phyloP scores from a whole-genome alignment of 2,797 vertebrate genomes.

The Salmo trutta region DNA sequence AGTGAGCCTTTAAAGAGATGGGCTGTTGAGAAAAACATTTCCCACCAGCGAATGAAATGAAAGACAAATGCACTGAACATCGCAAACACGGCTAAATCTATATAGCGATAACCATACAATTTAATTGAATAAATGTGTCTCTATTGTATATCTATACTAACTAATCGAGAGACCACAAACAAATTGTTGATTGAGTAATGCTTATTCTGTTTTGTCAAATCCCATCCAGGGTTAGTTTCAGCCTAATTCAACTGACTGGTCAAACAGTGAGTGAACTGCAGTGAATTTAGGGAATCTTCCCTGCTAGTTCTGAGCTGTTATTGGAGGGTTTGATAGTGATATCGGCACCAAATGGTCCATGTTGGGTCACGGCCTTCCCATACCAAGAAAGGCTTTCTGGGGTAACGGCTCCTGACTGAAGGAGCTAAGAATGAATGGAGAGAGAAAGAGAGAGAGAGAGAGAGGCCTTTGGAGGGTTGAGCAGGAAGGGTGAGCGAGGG shows the following conservation, averaged over 20 bases:
- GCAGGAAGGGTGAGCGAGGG: neutral
- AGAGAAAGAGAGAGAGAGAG: slow-evolving; percentile 27
- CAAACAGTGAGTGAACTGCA: neutral
- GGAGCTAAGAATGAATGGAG: neutral
- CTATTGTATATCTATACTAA: neutral
- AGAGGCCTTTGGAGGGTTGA: slow-evolving; percentile 19
- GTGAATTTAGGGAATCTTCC: neutral
- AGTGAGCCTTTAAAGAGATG: slow-evolving; percentile 46
- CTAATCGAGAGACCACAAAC: neutral
- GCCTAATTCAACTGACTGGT: neutral
- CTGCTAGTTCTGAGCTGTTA: neutral
- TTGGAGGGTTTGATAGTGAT: neutral
- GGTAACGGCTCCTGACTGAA: neutral
- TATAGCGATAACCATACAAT: neutral
- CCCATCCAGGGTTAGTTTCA: neutral
- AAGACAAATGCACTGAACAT: slow-evolving; percentile 5
- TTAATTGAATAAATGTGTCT: neutral
- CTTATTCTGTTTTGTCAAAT: neutral
- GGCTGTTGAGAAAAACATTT: slow-evolving; percentile 55
- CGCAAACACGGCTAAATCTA: neutral
- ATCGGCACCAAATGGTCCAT: neutral
- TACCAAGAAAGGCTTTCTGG: neutral
- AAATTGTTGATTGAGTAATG: neutral
- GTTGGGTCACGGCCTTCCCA: neutral
- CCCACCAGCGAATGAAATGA: slow-evolving; percentile 67